Evolutionary conservation across 92 coral and sea anemone genomes (phyloP), one percentile per base, ranked within the genome.

Genomic region (Anthopleura xanthogrammica): DNA sequence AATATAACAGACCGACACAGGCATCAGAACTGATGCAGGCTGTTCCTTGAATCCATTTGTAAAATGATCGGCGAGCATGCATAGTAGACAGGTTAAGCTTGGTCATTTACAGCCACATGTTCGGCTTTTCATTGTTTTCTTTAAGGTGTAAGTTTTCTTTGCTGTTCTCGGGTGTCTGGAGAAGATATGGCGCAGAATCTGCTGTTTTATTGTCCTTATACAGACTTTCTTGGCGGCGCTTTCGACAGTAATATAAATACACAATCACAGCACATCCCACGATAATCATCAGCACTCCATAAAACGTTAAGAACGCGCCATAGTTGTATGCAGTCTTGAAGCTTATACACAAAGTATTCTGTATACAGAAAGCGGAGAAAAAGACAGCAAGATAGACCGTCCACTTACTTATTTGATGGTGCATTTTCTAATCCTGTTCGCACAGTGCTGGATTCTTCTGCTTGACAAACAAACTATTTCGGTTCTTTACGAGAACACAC

Each of bases 201-300:
- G 17, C 52, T 19, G 17, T 40, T 76, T 76, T 19, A 2, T 76
- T 42, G 24, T 76, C 58, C 24, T 76, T 12, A 14, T 19, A 7
- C 19, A 19, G 36, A 12, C 16, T 14, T 10, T 14, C 24, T 23
- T 20, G 5, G 3, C 36, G 12, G 13, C 14, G 24, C 41, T 50
- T 50, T 13, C 54, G 79, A 4, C 55, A n/a, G 36, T 64, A 48
- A 14, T 16, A 41, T 42, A 76, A 6, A 20, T n/a, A 43, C 0
- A 76, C 29, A 1, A 76, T 7, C 19, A 76, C 55, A 76, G 9
- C 41, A 39, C 79, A 76, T 19, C 79, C 79, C 8, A 76, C 55
- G 2, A 76, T 7, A 12, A 76, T 52, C 79, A 76, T 76, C 55
- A 76, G 42, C 57, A 76, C 79, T 76, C 79, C 79, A 42, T 76